Evolutionary conservation across 2,888 invertebrate species (phyloP).

Genomic region (Mesopsocus fuscifrons): DNA sequence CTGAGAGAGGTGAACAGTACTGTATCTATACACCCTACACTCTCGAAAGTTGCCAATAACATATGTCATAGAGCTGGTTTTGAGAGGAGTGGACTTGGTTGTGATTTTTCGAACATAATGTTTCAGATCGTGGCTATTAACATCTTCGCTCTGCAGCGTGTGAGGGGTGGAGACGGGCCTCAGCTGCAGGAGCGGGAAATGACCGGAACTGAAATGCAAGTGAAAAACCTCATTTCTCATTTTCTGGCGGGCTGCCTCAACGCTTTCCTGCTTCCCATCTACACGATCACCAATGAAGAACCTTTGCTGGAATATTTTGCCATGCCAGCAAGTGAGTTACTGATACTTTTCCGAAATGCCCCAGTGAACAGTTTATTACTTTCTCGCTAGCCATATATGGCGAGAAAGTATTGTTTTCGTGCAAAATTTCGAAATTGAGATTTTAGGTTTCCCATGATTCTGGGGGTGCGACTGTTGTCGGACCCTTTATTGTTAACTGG

Average conservation of each 20-base stretch:
- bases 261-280: slow-evolving; percentile 47
- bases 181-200: slow-evolving; percentile 28
- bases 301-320: slow-evolving; percentile 41
- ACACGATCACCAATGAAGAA: slow-evolving; percentile 41
- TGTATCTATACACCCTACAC: neutral
- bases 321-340: slow-evolving; percentile 45
- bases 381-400: too few species aligned
- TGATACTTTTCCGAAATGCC: too few species aligned
- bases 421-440: too few species aligned
- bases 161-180: slow-evolving; percentile 28
- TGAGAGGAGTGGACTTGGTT: too few species aligned
- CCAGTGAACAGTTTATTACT: too few species aligned
- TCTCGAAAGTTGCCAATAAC: too few species aligned
- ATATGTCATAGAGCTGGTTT: too few species aligned
- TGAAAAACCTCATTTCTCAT: slow-evolving; percentile 36
- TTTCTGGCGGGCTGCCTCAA: slow-evolving; percentile 45
- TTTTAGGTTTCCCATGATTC: too few species aligned
- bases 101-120: slow-evolving; percentile 8
- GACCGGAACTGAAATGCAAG: slow-evolving; percentile 35
- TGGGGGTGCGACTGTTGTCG: too few species aligned
- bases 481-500: neutral
- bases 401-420: too few species aligned
- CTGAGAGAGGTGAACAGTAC: neutral
- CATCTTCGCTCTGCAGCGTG: slow-evolving; percentile 46
- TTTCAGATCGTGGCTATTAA: slow-evolving; percentile 53